A percentile compares a stretch with the other conserved stretches of the same genome.
Conservation (phyloP, 2,888 invertebrate species). For the Entomobrya multifasciata region DNA sequence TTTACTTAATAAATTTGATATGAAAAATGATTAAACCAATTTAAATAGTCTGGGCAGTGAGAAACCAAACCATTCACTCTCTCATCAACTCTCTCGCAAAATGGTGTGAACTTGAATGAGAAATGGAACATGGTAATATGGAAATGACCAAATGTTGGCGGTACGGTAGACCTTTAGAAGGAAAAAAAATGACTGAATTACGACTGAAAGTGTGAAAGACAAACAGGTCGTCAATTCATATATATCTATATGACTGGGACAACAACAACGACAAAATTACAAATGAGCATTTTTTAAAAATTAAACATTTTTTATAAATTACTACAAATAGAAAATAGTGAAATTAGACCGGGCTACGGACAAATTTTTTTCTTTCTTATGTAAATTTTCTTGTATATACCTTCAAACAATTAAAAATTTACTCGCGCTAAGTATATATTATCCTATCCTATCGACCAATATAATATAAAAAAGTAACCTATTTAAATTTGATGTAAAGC, state of each 20-base stretch:
- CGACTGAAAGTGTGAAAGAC: conserved; percentile 57
- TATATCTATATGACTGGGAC: conserved; percentile 68
- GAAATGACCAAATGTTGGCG: conserved; percentile 64
- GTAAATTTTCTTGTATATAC: conserved; percentile 7
- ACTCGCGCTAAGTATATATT: conserved; percentile 12
- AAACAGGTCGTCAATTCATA: conserved; percentile 63
- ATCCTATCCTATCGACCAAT: conserved; percentile 52
- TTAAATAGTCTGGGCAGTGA: conserved; percentile 56
- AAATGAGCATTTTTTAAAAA: conserved; percentile 55
- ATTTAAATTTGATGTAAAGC: not conserved
- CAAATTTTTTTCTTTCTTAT: not conserved
- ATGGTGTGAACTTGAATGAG: conserved; percentile 64
- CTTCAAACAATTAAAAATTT: conserved; percentile 11
- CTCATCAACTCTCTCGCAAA: conserved; percentile 60
- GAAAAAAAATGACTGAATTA: conserved; percentile 56
- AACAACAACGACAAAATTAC: conserved; percentile 53
- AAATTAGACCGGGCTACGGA: conserved; percentile 14
- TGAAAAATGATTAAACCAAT: conserved; percentile 50
- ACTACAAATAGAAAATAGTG: conserved; percentile 19
- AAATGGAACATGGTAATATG: conserved; percentile 68
- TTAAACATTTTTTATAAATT: conserved; percentile 34
- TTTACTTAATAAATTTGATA: conserved; percentile 34
- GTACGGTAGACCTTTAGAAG: conserved; percentile 56
- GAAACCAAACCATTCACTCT: conserved; percentile 68
- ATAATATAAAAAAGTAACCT: not conserved